Conservation (phyloP, 2,888 invertebrate genomes). For the Spilarctia lutea region DNA sequence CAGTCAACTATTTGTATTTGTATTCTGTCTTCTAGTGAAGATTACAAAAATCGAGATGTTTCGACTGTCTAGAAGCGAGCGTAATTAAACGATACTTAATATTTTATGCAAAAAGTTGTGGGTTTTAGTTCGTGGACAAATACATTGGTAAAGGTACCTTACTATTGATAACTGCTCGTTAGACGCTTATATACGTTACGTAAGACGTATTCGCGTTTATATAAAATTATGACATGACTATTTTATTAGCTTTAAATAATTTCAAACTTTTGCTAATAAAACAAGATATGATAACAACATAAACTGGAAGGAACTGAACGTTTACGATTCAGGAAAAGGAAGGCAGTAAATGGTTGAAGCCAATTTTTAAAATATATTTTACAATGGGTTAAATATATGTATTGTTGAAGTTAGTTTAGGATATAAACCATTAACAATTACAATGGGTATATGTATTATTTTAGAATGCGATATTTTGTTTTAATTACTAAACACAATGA, state of each 20-base stretch:
- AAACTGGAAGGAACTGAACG: background rate
- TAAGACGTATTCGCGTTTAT: background rate
- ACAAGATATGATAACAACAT: background rate
- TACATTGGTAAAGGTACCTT: background rate
- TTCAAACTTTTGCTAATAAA: background rate
- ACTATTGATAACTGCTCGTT: background rate
- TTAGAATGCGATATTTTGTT: background rate
- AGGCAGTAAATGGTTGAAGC: background rate
- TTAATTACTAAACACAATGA: no score
- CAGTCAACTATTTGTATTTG: no score
- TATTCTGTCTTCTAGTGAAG: no score
- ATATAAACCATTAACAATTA: no score
- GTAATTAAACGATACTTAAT: no score
- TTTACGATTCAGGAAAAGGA: conserved; percentile 3
- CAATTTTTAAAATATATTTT: background rate
- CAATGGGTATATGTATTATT: background rate
- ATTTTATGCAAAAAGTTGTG: background rate
- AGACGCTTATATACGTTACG: background rate
- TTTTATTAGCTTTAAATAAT: background rate
- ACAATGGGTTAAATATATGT: background rate
- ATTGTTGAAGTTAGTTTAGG: no score
- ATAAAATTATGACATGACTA: background rate
- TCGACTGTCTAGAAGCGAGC: no score
- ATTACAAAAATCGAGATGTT: no score
- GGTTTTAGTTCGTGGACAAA: no score